Base-by-base conservation (phyloP, 2,888 invertebrate genomes). In the Fabriciana adippe region DNA sequence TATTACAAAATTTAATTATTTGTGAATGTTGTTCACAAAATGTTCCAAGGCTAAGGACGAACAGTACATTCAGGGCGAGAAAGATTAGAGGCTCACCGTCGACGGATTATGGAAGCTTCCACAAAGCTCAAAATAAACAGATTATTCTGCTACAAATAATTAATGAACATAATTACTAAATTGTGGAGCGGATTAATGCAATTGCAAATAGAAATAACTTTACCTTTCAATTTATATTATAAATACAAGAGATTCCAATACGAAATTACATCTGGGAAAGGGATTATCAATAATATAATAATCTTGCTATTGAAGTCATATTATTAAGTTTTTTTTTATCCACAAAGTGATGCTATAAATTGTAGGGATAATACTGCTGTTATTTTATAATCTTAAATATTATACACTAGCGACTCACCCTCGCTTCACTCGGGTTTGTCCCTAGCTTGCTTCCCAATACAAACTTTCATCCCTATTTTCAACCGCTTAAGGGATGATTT, bases 51-150 rank as follows among this genome's bases (percentile, higher is more conserved):
- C 21, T 21, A 53, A 18, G 16, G 55, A 31, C 41, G 13, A 15
- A 41, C 35, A 61, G 53, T 61, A 63, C n/a, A 59, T 55, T 56
- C 50, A 54, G 57, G 41, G 18, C 50, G 41, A 54, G 55, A 64
- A 57, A 62, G 73, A 70, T 68, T 64, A 70, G 26, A 16, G 48
- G 55, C 51, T 69, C 54, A 55, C 57, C 53, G 64, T 61, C 51
- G 16, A 45, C 64, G 48, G 66, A 63, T 73, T 67, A 61, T 54
- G 56, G 63, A 57, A 69, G 66, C 62, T 54, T 57, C 55, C 67
- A 41, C 62, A 71, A 72, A 73, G 70, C 67, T 73, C 69, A 72
- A 72, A 69, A 74, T 73, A 75, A 75, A 75, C 75, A 74, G 75
- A 76, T 75, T 75, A 74, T 73, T 68, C 66, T 18, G 70, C 70